Percentiles rank a stretch among this genome's conserved stretches.
Conservation (phyloP, 2,113 vertebrate genomes). For the Motacilla tschutschensis region DNA sequence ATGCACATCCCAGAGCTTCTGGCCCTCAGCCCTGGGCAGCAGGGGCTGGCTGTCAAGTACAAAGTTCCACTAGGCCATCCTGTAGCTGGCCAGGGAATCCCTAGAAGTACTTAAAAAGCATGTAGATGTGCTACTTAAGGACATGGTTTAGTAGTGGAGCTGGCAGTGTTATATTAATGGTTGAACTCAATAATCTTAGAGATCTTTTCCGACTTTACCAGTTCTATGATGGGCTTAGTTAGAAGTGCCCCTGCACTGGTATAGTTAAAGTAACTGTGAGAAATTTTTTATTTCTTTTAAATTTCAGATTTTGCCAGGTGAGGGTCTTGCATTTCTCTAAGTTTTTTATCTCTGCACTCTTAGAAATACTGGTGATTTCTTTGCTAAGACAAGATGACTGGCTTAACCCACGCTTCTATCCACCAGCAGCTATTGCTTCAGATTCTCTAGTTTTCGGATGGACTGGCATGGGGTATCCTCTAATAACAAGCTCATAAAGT, state of each 20-base stretch:
- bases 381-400: not conserved
- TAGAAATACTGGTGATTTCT: not conserved
- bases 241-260: not conserved
- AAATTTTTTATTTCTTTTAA: not conserved
- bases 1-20: not conserved
- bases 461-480: not conserved
- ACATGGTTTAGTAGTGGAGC: not conserved
- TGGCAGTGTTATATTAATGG: not conserved
- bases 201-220: accelerated
- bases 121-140: not conserved
- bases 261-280: not conserved
- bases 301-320: not conserved
- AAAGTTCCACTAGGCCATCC: not conserved
- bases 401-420: not conserved
- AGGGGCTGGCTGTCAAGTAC: not conserved
- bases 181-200: not conserved
- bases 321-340: not conserved
- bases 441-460: not conserved
- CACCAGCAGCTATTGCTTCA: not conserved
- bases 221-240: not conserved
- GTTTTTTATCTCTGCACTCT: not conserved
- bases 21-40: not conserved
- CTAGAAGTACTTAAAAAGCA: not conserved
- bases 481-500: not conserved
- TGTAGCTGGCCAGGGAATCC: not conserved